Conservation (phyloP, 2,797 vertebrate genomes). For the Poecilia gillii region DNA sequence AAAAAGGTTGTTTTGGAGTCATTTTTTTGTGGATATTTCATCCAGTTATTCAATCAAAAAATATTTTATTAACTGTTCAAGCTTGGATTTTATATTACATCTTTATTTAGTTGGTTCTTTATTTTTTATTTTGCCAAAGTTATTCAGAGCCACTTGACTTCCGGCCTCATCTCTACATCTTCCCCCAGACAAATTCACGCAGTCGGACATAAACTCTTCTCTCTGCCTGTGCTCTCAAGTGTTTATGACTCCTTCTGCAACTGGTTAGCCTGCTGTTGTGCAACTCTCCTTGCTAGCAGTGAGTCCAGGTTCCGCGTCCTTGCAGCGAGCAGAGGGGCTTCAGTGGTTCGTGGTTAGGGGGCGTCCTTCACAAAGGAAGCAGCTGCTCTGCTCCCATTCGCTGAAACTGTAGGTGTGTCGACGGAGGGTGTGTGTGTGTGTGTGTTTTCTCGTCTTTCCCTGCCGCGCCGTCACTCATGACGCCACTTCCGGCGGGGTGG, state of each 20-base stretch:
- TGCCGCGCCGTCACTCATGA: slow-evolving; percentile 50
- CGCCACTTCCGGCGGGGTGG: slow-evolving; percentile 72
- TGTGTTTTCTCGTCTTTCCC: too few relatives aligned
- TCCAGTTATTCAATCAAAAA: not conserved
- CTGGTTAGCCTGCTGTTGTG: not conserved
- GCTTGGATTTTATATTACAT: too few relatives aligned
- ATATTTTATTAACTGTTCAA: too few relatives aligned
- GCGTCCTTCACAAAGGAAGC: slow-evolving; percentile 56
- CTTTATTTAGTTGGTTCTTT: too few relatives aligned
- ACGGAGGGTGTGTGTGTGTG: slow-evolving; percentile 20
- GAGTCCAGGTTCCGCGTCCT: not conserved
- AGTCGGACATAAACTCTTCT: not conserved
- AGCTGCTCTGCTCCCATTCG: slow-evolving; percentile 68
- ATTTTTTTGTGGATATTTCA: too few relatives aligned
- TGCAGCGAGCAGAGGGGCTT: not conserved
- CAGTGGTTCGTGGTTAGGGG: slow-evolving; percentile 46
- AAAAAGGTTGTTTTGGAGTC: too few relatives aligned
- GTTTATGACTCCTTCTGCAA: not conserved
- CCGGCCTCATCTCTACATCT: not conserved
- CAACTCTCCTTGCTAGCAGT: not conserved
- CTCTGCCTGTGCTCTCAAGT: too few relatives aligned
- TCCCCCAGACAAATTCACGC: not conserved
- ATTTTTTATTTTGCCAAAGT: too few relatives aligned
- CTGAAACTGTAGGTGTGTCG: slow-evolving; percentile 82
- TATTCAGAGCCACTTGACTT: not conserved